These are phyloP conservation scores for Petrophora chlorosata DNA, from an alignment of 2,888 invertebrate species.

Conservation along the genomic window DNA sequence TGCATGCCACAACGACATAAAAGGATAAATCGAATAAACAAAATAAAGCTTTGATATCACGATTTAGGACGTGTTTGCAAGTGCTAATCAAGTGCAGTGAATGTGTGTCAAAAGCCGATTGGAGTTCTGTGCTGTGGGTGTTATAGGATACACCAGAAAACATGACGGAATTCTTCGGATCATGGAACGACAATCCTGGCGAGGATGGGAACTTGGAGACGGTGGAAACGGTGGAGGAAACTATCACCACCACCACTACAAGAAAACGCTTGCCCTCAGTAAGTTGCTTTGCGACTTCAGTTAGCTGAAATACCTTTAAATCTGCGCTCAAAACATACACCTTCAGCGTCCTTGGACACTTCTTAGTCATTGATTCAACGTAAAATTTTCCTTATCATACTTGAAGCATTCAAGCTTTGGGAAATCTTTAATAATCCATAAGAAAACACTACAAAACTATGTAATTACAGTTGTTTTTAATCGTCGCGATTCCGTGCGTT, in stretches of 20 bases:
- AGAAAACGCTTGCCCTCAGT: constrained; percentile 59
- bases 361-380: too few species aligned
- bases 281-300: constrained; percentile 49
- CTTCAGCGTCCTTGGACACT: too few species aligned
- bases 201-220: constrained; percentile 56
- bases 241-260: constrained; percentile 71
- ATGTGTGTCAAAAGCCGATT: constrained; percentile 63
- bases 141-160: constrained; percentile 44
- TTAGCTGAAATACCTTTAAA: too few species aligned
- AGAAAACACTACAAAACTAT: constrained; percentile 22
- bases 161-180: constrained; percentile 80
- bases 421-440: too few species aligned
- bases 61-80: constrained; percentile 45
- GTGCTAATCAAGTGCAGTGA: constrained; percentile 60
- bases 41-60: constrained; percentile 33
- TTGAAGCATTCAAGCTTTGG: too few species aligned
- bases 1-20: constrained; percentile 43
- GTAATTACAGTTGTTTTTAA: constrained; percentile 43
- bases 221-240: constrained; percentile 71
- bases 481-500: constrained; percentile 39
- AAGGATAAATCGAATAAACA: constrained; percentile 44
- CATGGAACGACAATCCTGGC: constrained; percentile 63
- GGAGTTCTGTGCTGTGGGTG: constrained; percentile 67
- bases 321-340: too few species aligned
- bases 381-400: too few species aligned